Evolutionary conservation across 2,888 invertebrate species (phyloP).

Genomic region (Rhorus exstirpatorius): DNA sequence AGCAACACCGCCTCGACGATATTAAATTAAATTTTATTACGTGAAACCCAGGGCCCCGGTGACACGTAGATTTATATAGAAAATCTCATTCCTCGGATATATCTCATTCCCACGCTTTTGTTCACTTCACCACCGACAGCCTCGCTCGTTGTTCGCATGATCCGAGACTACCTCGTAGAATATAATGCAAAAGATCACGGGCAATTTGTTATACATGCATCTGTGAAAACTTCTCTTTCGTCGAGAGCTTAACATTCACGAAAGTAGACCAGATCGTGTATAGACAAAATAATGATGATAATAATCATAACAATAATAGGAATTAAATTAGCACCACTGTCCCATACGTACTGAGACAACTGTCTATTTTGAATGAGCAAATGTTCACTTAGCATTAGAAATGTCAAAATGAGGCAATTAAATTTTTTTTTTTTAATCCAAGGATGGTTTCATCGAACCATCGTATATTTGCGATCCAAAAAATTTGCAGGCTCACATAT

Average conservation of each 20-base stretch:
- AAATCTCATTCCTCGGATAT: conserved; percentile 16
- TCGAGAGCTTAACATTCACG: not conserved
- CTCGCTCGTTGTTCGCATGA: conserved; percentile 5
- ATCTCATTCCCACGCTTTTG: conserved; percentile 22
- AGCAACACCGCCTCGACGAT: conserved; percentile 60
- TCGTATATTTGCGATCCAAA: too few relatives aligned
- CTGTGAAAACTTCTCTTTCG: not conserved
- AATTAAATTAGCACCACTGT: too few relatives aligned
- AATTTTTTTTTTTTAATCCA: too few relatives aligned
- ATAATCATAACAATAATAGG: too few relatives aligned
- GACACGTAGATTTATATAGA: conserved; percentile 37
- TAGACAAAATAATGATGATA: too few relatives aligned
- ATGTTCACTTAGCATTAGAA: too few relatives aligned
- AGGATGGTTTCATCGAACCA: too few relatives aligned
- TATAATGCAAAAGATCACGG: conserved; percentile 17
- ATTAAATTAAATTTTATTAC: conserved; percentile 76
- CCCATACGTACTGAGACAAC: too few relatives aligned
- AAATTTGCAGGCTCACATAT: too few relatives aligned
- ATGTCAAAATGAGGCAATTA: too few relatives aligned
- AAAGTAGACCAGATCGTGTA: too few relatives aligned
- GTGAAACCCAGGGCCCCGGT: conserved; percentile 47
- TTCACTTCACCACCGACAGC: conserved; percentile 23
- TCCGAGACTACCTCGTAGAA: conserved; percentile 3
- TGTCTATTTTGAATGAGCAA: too few relatives aligned
- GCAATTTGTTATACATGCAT: not conserved